Evolutionary conservation across 2,113 vertebrate genomes (phyloP), one percentile per base, ranked within the genome.

Genomic region (Aspidoscelis tigris): DNA sequence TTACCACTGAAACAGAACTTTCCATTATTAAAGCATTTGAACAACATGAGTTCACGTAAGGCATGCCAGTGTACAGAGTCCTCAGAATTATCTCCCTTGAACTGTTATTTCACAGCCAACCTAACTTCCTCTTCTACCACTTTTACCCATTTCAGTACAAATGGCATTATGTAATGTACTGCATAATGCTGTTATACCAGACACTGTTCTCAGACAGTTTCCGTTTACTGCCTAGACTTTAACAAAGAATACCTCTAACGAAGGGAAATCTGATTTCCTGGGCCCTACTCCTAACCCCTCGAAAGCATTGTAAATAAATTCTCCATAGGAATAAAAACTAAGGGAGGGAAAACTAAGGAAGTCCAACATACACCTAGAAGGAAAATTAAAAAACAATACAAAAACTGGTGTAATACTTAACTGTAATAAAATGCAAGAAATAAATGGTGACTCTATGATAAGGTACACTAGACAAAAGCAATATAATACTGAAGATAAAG

Each of bases 121-220:
- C 88, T 83, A 44, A 10, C 75, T 89, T 88, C 87, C 41, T 81
- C 77, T 55, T 73, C 84, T 18, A 44, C 61, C 55, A 47, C 11
- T 83, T 86, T 85, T 84, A 81, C 39, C 76, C 53, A 1, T 79
- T 66, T 84, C 47, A 85, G 69, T 43, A 86, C 47, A 90, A 90
- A 91, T 33, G 22, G 41, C n/a, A 84, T 78, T 87, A 88, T 0
- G 0, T 80, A 89, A 83, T 39, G 26, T 44, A 84, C 39, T 69
- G 78, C 71, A 71, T 65, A 89, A 90, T 70, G 26, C 8, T 90
- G 26, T 81, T 78, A 84, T 89, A 73, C 50, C 47, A 88, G 86
- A 89, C 86, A 64, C 39, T 43, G 78, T 26, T 78, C 44, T 84
- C 85, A 82, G 26, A 70, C 66, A 87, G 68, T 71, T 71, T 91